Conservation (phyloP, 30 jellyfish, hydroid and myxozoan species). For the Chironex yamaguchii region DNA sequence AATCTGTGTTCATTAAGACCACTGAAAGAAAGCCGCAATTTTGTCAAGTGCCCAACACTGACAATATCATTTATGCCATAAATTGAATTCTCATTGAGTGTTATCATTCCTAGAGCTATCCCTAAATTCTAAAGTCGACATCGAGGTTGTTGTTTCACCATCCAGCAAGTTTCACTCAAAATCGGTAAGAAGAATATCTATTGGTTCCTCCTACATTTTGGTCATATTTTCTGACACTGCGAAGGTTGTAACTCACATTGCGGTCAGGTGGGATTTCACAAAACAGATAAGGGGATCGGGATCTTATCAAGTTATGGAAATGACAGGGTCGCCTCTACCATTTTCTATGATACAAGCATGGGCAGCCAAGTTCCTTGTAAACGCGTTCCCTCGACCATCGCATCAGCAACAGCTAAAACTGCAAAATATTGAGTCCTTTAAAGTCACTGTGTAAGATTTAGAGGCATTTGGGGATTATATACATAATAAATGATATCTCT, state of each 20-base stretch:
- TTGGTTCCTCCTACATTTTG: constrained; percentile 6
- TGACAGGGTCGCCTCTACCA: constrained; percentile 7
- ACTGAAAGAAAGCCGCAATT: constrained; percentile 8
- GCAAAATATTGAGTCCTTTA: too few relatives aligned
- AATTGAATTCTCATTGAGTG: not conserved
- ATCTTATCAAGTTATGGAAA: not conserved
- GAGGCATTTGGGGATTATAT: too few relatives aligned
- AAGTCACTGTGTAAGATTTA: too few relatives aligned
- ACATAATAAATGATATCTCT: too few relatives aligned
- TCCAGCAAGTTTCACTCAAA: constrained; percentile 16
- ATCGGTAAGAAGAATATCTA: not conserved
- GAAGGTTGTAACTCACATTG: constrained; percentile 9
- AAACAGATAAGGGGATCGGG: constrained; percentile 13
- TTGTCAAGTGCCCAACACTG: not conserved
- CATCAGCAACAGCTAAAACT: too few relatives aligned
- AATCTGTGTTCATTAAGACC: constrained; percentile 10
- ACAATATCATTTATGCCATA: constrained; percentile 8
- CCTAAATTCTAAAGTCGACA: not conserved
- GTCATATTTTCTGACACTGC: not conserved
- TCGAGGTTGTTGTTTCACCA: not conserved
- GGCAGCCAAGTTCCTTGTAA: too few relatives aligned
- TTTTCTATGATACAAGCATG: constrained; percentile 1
- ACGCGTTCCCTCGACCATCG: too few relatives aligned
- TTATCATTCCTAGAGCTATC: not conserved
- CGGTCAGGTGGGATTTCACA: not conserved